Evolutionary conservation across 37 sponge, comb jelly and placozoan species (phyloP), one percentile per base, ranked within the genome.

Genomic region (Geodia barretti): DNA sequence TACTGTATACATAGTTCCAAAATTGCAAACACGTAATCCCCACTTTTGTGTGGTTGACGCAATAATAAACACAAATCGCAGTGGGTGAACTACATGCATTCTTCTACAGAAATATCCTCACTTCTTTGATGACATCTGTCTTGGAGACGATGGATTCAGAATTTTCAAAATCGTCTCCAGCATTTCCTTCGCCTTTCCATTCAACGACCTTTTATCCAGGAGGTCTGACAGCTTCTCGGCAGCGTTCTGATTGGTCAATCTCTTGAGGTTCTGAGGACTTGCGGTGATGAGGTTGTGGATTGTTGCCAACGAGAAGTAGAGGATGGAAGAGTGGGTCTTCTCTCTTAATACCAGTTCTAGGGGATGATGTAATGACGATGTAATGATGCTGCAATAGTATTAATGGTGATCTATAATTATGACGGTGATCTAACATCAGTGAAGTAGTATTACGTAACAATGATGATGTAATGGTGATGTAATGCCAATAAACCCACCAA

Each of bases 401-500:
- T n/a, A n/a, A n/a, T n/a, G n/a, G n/a, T n/a, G n/a, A n/a, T n/a
- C n/a, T n/a, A n/a, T n/a, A n/a, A n/a, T n/a, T n/a, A n/a, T n/a
- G n/a, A n/a, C n/a, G n/a, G n/a, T n/a, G n/a, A n/a, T n/a, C n/a
- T n/a, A n/a, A n/a, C n/a, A n/a, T n/a, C n/a, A n/a, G n/a, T n/a
- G n/a, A n/a, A n/a, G n/a, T n/a, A n/a, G n/a, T n/a, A n/a, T n/a
- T n/a, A n/a, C n/a, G n/a, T n/a, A n/a, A n/a, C 60, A 59, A 64
- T 19, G n/a, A 24, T 28, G 5, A 29, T 7, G 19, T 4, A 29
- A 28, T 28, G 26, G 30, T 23, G 66, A n/a, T 28, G 7, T 23
- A n/a, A 64, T 5, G 19, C 5, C 9, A 7, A 24, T 5, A 21
- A 30, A 7, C 76, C 36, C 64, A 79, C 87, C 63, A n/a, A 79